Evolutionary conservation across 1,140 invertebrate genomes (phyloP).

Genomic region (Oreohelix idahoensis): DNA sequence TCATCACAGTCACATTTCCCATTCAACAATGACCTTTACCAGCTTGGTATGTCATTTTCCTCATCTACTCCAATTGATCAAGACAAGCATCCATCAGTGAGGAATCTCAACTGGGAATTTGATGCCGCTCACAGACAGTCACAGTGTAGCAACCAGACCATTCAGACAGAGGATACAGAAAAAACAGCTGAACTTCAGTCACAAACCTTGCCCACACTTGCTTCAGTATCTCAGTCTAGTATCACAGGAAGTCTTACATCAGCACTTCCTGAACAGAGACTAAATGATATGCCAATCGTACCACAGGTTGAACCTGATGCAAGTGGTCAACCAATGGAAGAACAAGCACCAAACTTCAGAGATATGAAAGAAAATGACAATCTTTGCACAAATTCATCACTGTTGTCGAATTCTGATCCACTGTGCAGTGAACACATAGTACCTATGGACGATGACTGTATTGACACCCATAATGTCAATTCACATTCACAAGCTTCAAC

Average conservation of each 20-base stretch:
- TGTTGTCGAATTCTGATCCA: background rate
- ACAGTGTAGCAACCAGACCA: background rate
- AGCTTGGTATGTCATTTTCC: background rate
- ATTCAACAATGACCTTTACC: background rate
- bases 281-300: background rate
- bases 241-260: background rate
- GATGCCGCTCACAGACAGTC: conserved; percentile 19
- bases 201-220: background rate
- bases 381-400: background rate
- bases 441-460: background rate
- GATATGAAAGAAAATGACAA: background rate
- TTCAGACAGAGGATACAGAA: background rate
- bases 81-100: conserved; percentile 14
- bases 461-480: background rate
- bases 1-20: background rate
- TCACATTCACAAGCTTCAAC: background rate
- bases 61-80: conserved; percentile 19
- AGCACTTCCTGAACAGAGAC: background rate
- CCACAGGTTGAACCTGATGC: background rate
- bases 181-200: background rate
- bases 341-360: background rate
- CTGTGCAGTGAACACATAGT: background rate
- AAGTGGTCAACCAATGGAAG: background rate
- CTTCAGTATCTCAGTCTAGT: background rate
- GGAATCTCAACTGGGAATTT: conserved; percentile 23